Percentiles rank a stretch among this genome's conserved stretches.
Evolutionary conservation across 1,140 invertebrate genomes (phyloP).

Genomic region (Drosophila parvula): DNA sequence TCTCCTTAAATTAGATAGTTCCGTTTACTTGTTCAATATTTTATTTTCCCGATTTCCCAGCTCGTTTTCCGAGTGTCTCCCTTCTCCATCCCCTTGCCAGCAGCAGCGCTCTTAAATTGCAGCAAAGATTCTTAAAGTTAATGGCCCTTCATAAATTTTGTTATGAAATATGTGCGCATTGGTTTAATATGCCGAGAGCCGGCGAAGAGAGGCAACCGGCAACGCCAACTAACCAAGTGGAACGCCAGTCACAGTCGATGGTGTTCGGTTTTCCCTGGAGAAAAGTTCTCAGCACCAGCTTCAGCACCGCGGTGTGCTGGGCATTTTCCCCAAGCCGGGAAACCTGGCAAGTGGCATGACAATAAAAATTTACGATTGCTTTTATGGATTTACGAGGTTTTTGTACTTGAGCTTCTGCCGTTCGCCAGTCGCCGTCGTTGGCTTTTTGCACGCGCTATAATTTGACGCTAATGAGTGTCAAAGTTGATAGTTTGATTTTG

Average conservation of each 20-base stretch:
- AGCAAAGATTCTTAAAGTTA: slow-evolving; percentile 81
- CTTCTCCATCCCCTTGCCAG: background rate
- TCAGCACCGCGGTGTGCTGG: slow-evolving; percentile 28
- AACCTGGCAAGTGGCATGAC: slow-evolving; percentile 74
- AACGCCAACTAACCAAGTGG: slow-evolving; percentile 47
- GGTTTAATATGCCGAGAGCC: slow-evolving; percentile 69
- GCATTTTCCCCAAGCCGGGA: slow-evolving; percentile 13
- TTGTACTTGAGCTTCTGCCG: slow-evolving; percentile 46
- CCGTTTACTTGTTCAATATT: background rate
- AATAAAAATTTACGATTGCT: slow-evolving; percentile 82
- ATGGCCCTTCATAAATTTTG: slow-evolving; percentile 82
- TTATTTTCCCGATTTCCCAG: background rate
- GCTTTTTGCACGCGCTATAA: slow-evolving; percentile 58
- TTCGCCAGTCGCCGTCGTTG: slow-evolving; percentile 9
- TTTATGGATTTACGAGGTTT: slow-evolving; percentile 81
- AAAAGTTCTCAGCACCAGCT: slow-evolving; percentile 72
- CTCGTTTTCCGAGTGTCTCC: background rate
- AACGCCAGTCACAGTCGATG: slow-evolving; percentile 35
- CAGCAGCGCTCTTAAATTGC: slow-evolving; percentile 62
- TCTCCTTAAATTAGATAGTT: background rate
- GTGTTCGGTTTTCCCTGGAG: slow-evolving; percentile 71
- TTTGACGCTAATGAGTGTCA: slow-evolving; percentile 81
- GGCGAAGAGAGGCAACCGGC: slow-evolving; percentile 16
- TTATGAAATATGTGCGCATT: slow-evolving; percentile 80
- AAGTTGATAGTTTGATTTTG: slow-evolving; percentile 78